Evolutionary conservation across 2,888 invertebrate species (phyloP).

Genomic region (Lithophane socia): DNA sequence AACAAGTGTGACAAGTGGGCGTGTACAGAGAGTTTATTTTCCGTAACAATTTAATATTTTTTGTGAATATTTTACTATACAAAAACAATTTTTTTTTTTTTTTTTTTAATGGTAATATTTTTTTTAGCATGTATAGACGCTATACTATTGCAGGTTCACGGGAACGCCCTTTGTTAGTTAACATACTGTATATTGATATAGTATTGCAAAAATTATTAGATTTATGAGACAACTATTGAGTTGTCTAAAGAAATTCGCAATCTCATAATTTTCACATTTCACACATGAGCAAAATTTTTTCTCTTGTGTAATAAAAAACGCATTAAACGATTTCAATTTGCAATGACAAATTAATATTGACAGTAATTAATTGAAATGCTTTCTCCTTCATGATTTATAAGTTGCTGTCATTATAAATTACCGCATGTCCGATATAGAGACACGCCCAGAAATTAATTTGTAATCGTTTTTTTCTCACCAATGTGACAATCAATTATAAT

Average conservation of each 20-base stretch:
- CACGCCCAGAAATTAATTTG: constrained; percentile 16
- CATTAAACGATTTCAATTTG: constrained; percentile 23
- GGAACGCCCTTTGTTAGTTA: too few relatives aligned
- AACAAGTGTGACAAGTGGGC: too few relatives aligned
- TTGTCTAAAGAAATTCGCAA: neutral
- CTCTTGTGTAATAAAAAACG: neutral
- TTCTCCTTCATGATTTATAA: constrained; percentile 25
- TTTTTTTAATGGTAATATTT: too few relatives aligned
- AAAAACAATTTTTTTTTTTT: too few relatives aligned
- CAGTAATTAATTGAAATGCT: constrained; percentile 33
- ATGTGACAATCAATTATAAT: constrained; percentile 5
- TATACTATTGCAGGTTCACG: too few relatives aligned
- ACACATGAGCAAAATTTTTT: neutral
- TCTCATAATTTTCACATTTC: neutral
- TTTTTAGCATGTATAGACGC: too few relatives aligned
- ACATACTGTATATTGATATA: too few relatives aligned
- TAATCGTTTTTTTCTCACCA: constrained; percentile 33
- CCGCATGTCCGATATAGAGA: constrained; percentile 8
- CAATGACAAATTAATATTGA: constrained; percentile 29
- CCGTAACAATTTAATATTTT: too few relatives aligned
- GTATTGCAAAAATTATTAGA: too few relatives aligned
- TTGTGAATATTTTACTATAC: too few relatives aligned
- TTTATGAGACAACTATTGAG: too few relatives aligned
- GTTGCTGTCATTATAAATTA: constrained; percentile 29
- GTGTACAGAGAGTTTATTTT: too few relatives aligned